Base-by-base conservation (phyloP, 2,113 vertebrate species). In the Callocephalon fimbriatum region DNA sequence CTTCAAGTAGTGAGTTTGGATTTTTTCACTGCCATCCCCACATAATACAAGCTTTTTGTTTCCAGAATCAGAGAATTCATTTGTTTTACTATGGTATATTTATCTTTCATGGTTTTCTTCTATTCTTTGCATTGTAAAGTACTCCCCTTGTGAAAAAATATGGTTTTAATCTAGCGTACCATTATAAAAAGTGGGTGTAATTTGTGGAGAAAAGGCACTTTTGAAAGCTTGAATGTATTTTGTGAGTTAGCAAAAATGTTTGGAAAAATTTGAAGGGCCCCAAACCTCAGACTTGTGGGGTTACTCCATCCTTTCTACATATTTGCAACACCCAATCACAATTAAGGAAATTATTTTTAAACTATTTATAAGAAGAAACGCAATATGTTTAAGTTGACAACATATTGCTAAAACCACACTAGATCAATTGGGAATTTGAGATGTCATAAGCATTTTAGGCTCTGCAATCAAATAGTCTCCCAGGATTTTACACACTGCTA, bases 401-500 rank as follows among this genome's bases (percentile, higher is more conserved):
- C 68, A 70, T 62, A 88, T 92, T 93, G 61, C 79, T 98, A 85
- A 96, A 97, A 96, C 96, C 93, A 90, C 91, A 75, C 80, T 59
- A 86, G 74, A 92, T 95, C 91, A 21, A 83, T 95, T 67, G 96
- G 93, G 96, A 98, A 96, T 97, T 97, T 80, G 76, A 96, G 90
- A 56, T 93, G 97, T 95, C 97, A 97, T 81, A 95, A 97, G 92
- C 70, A 90, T 97, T 97, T 98, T 97, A 95, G 96, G 72, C 95
- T 94, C 85, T 61, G 89, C 66, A 38, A 97, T 97, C 97, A 96
- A 97, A 96, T 51, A 86, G 92, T 97, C 98, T 98, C 97, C 88
- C 82, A 96, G 97, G 97, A 97, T 97, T 98, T 98, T 97, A 98
- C 97, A 98, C 93, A 96, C 93, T 98, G 88, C 88, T 97, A 95